A percentile compares a stretch with the other conserved stretches of the same genome.
These are phyloP conservation scores for Heliconius charithonia DNA, from an alignment of 2,888 invertebrate species.

Conservation along the genomic window DNA sequence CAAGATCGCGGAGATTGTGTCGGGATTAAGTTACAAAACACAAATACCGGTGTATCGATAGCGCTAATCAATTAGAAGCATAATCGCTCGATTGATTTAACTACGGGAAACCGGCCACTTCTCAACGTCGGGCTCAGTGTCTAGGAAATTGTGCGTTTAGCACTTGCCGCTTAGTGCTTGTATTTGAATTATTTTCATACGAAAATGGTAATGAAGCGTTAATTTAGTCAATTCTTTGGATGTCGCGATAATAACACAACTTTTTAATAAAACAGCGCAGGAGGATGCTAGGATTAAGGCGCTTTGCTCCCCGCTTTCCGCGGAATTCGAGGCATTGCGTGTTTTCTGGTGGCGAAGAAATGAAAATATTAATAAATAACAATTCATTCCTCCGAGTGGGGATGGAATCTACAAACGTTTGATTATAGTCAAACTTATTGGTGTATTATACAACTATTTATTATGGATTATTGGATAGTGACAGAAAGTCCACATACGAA, in stretches of 20 bases:
- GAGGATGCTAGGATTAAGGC: too few species aligned
- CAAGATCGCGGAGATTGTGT: conserved; percentile 38
- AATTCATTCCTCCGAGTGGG: too few species aligned
- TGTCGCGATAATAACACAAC: not conserved
- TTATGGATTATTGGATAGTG: too few species aligned
- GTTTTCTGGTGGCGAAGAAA: too few species aligned
- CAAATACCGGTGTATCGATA: conserved; percentile 47
- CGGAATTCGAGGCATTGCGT: too few species aligned
- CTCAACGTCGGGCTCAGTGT: conserved; percentile 57
- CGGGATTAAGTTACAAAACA: conserved; percentile 45
- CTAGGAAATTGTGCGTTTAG: conserved; percentile 55
- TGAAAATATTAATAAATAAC: too few species aligned
- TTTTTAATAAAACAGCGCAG: not conserved
- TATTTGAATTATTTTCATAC: conserved; percentile 14
- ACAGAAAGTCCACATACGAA: too few species aligned
- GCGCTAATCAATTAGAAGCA: conserved; percentile 57
- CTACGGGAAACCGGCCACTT: conserved; percentile 61
- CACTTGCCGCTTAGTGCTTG: conserved; percentile 30
- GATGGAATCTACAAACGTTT: too few species aligned
- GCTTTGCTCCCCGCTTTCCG: too few species aligned
- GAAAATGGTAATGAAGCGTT: not conserved
- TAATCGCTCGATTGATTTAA: conserved; percentile 65
- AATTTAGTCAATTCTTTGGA: not conserved
- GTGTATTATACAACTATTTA: too few species aligned
- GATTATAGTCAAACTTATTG: too few species aligned